phyloP scores from a whole-genome alignment of 2,888 invertebrate species.

The Hecatera dysodea region DNA sequence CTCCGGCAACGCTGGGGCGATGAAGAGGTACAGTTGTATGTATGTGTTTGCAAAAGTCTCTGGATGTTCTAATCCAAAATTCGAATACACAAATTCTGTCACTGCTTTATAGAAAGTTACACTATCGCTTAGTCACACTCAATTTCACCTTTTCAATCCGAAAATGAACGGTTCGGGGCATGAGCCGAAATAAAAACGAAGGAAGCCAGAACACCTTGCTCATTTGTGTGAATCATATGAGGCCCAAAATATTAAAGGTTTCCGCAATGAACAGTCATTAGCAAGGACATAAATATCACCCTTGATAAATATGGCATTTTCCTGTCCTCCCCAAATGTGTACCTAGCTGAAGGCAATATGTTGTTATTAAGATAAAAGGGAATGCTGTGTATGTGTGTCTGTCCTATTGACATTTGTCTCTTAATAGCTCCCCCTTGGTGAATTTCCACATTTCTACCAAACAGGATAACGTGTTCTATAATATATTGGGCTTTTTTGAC shows the following conservation, averaged over 20 bases:
- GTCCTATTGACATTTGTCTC: constrained; percentile 33
- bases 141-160: too few species aligned
- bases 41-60: too few species aligned
- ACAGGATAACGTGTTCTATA: neutral
- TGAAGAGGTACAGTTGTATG: too few species aligned
- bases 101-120: too few species aligned
- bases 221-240: neutral
- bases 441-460: constrained; percentile 5
- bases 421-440: constrained; percentile 26
- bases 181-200: neutral
- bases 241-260: constrained; percentile 6
- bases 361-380: constrained; percentile 46
- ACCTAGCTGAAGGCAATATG: constrained; percentile 38
- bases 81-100: too few species aligned
- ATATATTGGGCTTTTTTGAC: constrained; percentile 7
- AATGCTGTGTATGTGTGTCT: constrained; percentile 12
- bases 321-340: constrained; percentile 30
- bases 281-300: constrained; percentile 33
- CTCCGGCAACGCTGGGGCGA: too few species aligned
- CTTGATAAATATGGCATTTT: constrained; percentile 49
- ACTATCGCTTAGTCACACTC: too few species aligned
- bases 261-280: constrained; percentile 37
- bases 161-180: neutral
- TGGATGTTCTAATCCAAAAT: too few species aligned
- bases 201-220: neutral